A percentile compares a stretch with the other conserved stretches of the same genome.
Evolutionary conservation across 2,113 vertebrate species (phyloP).

Genomic region (Ia io): DNA sequence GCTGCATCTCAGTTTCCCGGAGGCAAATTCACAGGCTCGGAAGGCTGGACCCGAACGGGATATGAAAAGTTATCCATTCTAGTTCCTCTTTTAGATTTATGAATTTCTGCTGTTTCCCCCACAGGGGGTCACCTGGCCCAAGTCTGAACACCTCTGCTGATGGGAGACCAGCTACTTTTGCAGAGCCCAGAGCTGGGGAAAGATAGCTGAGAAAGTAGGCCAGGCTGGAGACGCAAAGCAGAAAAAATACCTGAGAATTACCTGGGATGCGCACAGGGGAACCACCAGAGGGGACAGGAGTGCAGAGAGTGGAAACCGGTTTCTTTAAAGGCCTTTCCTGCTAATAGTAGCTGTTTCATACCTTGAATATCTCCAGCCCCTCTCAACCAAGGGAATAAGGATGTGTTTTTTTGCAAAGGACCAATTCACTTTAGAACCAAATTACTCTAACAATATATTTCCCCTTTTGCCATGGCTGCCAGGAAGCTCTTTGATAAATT

Average conservation of each 20-base stretch:
- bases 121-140: background rate
- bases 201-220: background rate
- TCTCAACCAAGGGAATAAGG: background rate
- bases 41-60: background rate
- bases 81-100: background rate
- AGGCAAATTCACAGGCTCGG: background rate
- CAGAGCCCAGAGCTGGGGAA: background rate
- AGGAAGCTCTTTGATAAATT: background rate
- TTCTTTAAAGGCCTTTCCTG: background rate
- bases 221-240: background rate
- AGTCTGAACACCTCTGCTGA: background rate
- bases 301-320: background rate
- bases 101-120: background rate
- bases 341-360: background rate
- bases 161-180: background rate
- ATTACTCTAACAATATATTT: background rate
- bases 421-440: background rate
- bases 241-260: background rate
- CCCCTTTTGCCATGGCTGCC: background rate
- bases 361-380: no score
- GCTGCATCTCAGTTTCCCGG: background rate
- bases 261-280: background rate
- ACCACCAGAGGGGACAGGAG: background rate
- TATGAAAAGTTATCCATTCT: background rate
- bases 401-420: background rate